These are phyloP conservation scores for Cebidichthys violaceus DNA, from an alignment of 2,113 vertebrate genomes.

Conservation along the genomic window DNA sequence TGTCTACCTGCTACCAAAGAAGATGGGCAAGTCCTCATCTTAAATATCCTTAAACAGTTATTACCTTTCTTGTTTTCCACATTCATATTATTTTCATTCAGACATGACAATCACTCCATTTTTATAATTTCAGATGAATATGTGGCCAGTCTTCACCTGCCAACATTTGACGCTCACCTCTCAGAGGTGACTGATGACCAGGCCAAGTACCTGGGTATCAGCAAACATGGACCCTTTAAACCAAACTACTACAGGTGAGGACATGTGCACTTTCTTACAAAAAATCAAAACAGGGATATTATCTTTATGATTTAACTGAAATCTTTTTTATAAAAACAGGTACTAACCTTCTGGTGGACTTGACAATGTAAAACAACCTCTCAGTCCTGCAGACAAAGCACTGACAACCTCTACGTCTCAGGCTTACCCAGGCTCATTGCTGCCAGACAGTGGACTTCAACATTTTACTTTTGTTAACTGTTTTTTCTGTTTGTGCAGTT, in stretches of 20 bases:
- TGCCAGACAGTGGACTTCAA: neutral
- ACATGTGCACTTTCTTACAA: neutral
- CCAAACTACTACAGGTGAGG: constrained; percentile 72
- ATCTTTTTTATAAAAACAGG: constrained; percentile 7
- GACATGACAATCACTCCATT: neutral
- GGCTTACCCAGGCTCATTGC: neutral
- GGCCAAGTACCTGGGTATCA: constrained; percentile 73
- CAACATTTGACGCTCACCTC: constrained; percentile 69
- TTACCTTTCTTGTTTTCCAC: neutral
- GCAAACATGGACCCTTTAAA: constrained; percentile 74
- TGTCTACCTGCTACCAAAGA: constrained; percentile 94
- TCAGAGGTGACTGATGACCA: constrained; percentile 74
- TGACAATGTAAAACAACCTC: neutral
- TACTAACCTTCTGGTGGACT: constrained; percentile 48
- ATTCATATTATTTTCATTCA: neutral
- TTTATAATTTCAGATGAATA: constrained; percentile 70
- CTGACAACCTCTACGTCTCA: constrained; percentile 36
- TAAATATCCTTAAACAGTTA: neutral
- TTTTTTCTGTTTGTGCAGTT: neutral
- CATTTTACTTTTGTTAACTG: neutral
- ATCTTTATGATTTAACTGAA: neutral
- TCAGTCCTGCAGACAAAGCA: constrained; percentile 10
- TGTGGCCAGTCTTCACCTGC: constrained; percentile 75
- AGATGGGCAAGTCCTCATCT: constrained; percentile 89
- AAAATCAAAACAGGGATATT: neutral